These are phyloP conservation scores for Xestoiulus laeticollis DNA, from an alignment of 2,888 invertebrate species.

Conservation along the genomic window DNA sequence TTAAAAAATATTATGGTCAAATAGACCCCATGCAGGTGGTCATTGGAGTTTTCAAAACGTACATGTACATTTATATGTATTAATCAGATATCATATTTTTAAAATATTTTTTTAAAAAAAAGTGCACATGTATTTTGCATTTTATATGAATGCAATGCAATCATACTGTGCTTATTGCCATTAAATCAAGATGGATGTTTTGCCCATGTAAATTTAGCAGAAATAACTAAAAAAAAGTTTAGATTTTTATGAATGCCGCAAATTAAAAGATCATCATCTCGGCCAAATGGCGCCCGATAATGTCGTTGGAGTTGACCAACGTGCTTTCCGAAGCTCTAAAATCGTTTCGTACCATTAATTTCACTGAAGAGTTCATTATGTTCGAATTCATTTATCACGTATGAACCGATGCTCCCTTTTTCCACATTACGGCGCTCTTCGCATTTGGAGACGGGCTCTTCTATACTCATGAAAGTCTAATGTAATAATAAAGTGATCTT, in stretches of 20 bases:
- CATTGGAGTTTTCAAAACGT: no score
- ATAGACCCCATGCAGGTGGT: no score
- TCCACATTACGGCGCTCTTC: neutral
- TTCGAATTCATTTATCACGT: constrained; percentile 26
- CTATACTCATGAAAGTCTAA: constrained; percentile 18
- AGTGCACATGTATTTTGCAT: no score
- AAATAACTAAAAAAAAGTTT: no score
- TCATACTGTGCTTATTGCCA: no score
- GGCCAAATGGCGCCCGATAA: neutral
- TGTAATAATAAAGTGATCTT: constrained; percentile 26
- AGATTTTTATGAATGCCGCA: neutral
- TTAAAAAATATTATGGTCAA: no score
- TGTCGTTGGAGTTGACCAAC: neutral
- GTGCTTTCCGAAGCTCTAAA: neutral
- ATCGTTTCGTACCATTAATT: constrained; percentile 18
- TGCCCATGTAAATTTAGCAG: no score
- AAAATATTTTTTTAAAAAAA: no score
- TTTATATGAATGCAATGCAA: no score
- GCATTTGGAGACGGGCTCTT: neutral
- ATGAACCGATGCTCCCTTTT: constrained; percentile 2
- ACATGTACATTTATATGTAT: no score
- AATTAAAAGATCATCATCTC: neutral
- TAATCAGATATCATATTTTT: no score
- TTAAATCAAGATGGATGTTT: no score
- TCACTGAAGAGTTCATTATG: constrained; percentile 18